These are phyloP conservation scores for Notoglanidium macrostoma DNA, from an alignment of 2,797 vertebrate genomes.

Conservation along the genomic window DNA sequence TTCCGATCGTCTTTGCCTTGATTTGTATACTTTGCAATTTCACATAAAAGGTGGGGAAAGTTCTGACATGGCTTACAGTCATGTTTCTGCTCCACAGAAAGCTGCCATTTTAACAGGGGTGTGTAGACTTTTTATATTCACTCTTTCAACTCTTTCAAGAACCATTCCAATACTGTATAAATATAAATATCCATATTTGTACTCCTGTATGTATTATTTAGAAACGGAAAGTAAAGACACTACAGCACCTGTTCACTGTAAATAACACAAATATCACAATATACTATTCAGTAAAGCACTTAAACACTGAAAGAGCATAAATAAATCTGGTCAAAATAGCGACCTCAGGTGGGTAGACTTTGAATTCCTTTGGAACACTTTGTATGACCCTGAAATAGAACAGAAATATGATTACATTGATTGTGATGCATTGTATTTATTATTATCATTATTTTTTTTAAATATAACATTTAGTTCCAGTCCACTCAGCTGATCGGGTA, in stretches of 20 bases:
- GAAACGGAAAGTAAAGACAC: neutral
- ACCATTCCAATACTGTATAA: neutral
- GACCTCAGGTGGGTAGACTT: constrained; percentile 84
- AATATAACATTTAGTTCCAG: neutral
- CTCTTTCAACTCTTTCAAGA: no score
- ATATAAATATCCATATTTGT: neutral
- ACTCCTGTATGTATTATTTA: no score
- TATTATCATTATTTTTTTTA: neutral
- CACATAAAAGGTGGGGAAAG: no score
- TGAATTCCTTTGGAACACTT: constrained; percentile 78
- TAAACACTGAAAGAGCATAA: no score
- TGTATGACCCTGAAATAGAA: constrained; percentile 83
- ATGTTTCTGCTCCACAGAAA: no score
- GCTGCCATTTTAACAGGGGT: no score
- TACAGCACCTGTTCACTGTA: neutral
- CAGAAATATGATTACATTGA: neutral
- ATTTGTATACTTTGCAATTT: no score
- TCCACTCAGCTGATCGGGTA: neutral
- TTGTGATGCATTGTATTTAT: neutral
- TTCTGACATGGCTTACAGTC: no score
- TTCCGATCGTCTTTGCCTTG: no score
- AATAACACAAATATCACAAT: neutral
- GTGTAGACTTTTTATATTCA: no score
- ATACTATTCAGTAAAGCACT: neutral
- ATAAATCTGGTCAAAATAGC: neutral